phyloP scores from a whole-genome alignment of 2,797 vertebrate genomes.

The Parotocinclus haroldoi region DNA sequence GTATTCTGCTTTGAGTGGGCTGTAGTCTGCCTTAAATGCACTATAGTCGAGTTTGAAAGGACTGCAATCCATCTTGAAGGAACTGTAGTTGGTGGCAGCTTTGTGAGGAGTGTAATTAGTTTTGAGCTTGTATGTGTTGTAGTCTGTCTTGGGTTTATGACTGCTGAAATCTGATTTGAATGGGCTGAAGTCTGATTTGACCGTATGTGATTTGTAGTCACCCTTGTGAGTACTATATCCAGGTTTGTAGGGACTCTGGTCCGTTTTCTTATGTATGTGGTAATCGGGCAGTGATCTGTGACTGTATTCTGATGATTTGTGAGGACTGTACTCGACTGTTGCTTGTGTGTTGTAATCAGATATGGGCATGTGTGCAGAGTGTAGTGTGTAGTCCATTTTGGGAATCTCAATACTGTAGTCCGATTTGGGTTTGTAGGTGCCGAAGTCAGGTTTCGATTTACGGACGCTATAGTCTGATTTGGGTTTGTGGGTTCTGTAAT shows the following conservation, averaged over 20 bases:
- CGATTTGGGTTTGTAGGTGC: slow-evolving; percentile 69
- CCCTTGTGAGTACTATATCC: slow-evolving; percentile 70
- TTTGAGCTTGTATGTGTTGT: slow-evolving; percentile 69
- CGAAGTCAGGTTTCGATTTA: slow-evolving; percentile 70
- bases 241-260: slow-evolving; percentile 68
- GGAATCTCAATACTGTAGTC: slow-evolving; percentile 71
- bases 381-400: slow-evolving; percentile 65
- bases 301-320: slow-evolving; percentile 65
- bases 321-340: slow-evolving; percentile 68
- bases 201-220: slow-evolving; percentile 69
- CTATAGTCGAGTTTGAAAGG: slow-evolving; percentile 65
- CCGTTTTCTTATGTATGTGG: slow-evolving; percentile 58
- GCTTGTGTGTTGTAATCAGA: slow-evolving; percentile 68
- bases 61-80: slow-evolving; percentile 69
- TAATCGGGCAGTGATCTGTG: slow-evolving; percentile 70
- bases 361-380: slow-evolving; percentile 60
- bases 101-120: slow-evolving; percentile 71
- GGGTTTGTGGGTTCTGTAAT: slow-evolving; percentile 62
- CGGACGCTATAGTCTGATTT: slow-evolving; percentile 68
- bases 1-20: slow-evolving; percentile 69
- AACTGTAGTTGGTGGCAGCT: slow-evolving; percentile 66
- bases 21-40: slow-evolving; percentile 70
- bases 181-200: slow-evolving; percentile 68
- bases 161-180: slow-evolving; percentile 72
- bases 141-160: slow-evolving; percentile 68